Evolutionary conservation across 2,113 vertebrate species (phyloP).

Genomic region (Ginglymostoma cirratum): DNA sequence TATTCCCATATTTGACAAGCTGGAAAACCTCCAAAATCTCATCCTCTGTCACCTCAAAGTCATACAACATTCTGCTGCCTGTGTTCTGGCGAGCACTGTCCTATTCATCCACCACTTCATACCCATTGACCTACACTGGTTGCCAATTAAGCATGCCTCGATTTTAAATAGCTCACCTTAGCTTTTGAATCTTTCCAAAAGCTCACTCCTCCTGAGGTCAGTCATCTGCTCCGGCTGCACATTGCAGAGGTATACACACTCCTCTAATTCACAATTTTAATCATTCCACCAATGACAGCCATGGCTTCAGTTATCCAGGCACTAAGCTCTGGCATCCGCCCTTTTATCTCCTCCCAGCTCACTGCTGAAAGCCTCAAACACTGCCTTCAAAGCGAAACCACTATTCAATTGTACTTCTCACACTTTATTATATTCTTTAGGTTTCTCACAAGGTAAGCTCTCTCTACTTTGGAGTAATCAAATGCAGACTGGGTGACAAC

Average conservation of each 20-base stretch:
- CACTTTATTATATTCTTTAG: too few relatives aligned
- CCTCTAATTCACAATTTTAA: not conserved
- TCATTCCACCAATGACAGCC: not conserved
- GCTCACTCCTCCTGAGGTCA: not conserved
- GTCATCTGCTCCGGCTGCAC: not conserved
- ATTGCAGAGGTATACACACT: not conserved
- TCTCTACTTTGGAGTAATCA: too few relatives aligned
- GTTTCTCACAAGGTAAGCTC: too few relatives aligned
- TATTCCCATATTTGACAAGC: not conserved
- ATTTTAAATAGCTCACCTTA: too few relatives aligned
- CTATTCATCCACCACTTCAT: not conserved
- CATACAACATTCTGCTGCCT: not conserved
- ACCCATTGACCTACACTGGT: not conserved
- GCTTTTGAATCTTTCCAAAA: too few relatives aligned
- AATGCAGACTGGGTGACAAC: too few relatives aligned
- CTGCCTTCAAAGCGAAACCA: too few relatives aligned
- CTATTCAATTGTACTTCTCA: too few relatives aligned
- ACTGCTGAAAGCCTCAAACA: too few relatives aligned
- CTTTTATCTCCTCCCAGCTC: too few relatives aligned
- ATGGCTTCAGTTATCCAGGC: not conserved
- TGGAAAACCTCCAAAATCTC: not conserved
- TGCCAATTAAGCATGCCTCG: not conserved
- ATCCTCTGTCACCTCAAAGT: not conserved
- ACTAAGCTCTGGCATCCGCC: not conserved
- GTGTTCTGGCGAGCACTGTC: not conserved